These are phyloP conservation scores for Callinectes sapidus DNA, from an alignment of 2,888 invertebrate genomes.

Conservation along the genomic window DNA sequence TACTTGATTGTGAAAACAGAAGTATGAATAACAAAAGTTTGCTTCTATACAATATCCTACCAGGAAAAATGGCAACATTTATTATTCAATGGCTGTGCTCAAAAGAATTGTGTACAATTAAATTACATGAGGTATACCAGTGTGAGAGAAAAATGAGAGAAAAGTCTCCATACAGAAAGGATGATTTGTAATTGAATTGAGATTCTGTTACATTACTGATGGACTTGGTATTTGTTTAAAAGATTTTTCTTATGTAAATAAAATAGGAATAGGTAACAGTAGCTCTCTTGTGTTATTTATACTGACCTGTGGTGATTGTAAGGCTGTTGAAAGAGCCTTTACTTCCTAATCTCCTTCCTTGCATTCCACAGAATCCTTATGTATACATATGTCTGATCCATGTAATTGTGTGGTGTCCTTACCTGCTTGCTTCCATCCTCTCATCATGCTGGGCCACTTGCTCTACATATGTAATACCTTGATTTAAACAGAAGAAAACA, in stretches of 20 bases:
- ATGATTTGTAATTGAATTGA: neutral
- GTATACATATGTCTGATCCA: no score
- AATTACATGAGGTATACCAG: neutral
- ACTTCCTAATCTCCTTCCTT: neutral
- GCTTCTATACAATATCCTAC: neutral
- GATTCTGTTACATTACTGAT: neutral
- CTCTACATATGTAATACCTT: no score
- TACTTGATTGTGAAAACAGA: neutral
- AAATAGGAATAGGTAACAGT: neutral
- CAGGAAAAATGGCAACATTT: neutral
- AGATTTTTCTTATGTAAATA: neutral
- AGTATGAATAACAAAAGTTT: neutral
- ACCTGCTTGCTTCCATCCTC: no score
- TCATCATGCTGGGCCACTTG: no score
- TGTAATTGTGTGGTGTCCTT: no score
- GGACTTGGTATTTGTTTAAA: neutral
- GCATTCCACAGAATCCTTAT: no score
- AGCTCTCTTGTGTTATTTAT: neutral
- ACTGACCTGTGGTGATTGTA: neutral
- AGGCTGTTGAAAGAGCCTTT: neutral
- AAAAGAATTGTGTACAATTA: neutral
- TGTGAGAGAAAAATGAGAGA: neutral
- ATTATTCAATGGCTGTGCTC: neutral
- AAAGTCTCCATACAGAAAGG: neutral
- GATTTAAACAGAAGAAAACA: no score